phyloP scores from a whole-genome alignment of 92 coral and sea anemone species.

The Zoanthus sansibaricus region DNA sequence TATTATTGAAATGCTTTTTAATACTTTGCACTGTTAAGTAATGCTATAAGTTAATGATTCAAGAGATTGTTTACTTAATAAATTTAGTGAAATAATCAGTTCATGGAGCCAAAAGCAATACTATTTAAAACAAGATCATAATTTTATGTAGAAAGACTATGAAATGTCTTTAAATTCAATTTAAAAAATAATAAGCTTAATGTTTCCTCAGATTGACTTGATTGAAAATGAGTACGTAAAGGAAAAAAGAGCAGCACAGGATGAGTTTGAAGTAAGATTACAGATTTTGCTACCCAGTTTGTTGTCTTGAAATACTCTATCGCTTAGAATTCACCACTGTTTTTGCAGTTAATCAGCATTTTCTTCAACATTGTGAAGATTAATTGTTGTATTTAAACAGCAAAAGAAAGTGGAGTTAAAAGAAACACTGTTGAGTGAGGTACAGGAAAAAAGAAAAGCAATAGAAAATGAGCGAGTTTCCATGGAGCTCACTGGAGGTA shows the following conservation, averaged over 20 bases:
- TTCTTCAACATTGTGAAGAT: too few relatives aligned
- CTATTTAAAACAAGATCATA: too few relatives aligned
- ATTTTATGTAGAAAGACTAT: too few relatives aligned
- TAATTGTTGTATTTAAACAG: conserved; percentile 38
- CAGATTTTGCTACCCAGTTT: background rate
- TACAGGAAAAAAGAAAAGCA: conserved; percentile 90
- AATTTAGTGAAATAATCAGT: too few relatives aligned
- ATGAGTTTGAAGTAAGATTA: conserved; percentile 81
- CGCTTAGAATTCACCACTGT: too few relatives aligned
- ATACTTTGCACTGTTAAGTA: too few relatives aligned
- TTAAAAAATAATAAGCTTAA: background rate
- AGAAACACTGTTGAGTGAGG: conserved; percentile 87
- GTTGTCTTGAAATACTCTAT: background rate
- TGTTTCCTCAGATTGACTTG: conserved; percentile 76
- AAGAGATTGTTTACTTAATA: too few relatives aligned
- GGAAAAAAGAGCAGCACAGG: conserved; percentile 90
- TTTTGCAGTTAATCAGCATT: too few relatives aligned
- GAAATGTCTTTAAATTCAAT: too few relatives aligned
- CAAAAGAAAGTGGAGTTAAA: conserved; percentile 94
- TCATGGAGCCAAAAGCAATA: too few relatives aligned
- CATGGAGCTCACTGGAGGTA: conserved; percentile 99
- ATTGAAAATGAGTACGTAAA: conserved; percentile 89
- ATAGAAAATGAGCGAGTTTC: conserved; percentile 91
- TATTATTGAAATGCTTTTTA: too few relatives aligned
- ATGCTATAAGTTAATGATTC: too few relatives aligned